Conservation (phyloP, 2,888 invertebrate species). For the Tinea semifulvella region DNA sequence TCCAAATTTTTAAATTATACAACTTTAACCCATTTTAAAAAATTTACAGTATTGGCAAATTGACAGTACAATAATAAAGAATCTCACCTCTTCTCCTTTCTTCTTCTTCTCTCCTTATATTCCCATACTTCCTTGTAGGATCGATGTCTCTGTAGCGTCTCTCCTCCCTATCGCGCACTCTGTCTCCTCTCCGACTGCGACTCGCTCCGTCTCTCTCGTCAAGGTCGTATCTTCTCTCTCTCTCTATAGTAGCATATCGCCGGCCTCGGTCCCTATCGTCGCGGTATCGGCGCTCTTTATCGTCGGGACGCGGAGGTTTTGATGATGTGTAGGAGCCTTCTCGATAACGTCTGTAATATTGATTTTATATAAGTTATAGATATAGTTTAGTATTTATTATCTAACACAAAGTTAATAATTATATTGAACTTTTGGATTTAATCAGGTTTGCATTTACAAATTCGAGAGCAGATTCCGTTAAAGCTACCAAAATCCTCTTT, state of each 20-base stretch:
- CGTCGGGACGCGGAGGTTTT: slow-evolving; percentile 51
- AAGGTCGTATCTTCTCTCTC: slow-evolving; percentile 26
- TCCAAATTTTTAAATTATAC: too few relatives aligned
- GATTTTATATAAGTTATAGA: background rate
- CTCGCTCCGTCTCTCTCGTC: slow-evolving; percentile 35
- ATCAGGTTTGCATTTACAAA: too few relatives aligned
- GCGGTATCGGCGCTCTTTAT: slow-evolving; percentile 38
- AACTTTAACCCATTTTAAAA: too few relatives aligned
- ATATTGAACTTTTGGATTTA: too few relatives aligned
- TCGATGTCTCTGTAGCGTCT: slow-evolving; percentile 44
- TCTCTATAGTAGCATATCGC: slow-evolving; percentile 21
- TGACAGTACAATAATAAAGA: background rate
- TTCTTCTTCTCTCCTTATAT: slow-evolving; percentile 37
- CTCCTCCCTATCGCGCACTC: slow-evolving; percentile 33
- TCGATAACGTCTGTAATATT: slow-evolving; percentile 50
- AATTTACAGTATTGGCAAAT: too few relatives aligned
- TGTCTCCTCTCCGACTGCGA: slow-evolving; percentile 27
- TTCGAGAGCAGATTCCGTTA: too few relatives aligned
- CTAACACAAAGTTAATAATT: too few relatives aligned
- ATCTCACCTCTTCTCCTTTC: slow-evolving; percentile 37
- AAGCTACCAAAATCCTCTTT: too few relatives aligned
- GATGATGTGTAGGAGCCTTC: slow-evolving; percentile 58
- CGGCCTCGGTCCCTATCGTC: slow-evolving; percentile 27
- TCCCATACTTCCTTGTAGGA: slow-evolving; percentile 39
- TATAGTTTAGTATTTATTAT: background rate